Evolutionary conservation across 2,113 vertebrate species (phyloP).

Genomic region (Serinus canaria): DNA sequence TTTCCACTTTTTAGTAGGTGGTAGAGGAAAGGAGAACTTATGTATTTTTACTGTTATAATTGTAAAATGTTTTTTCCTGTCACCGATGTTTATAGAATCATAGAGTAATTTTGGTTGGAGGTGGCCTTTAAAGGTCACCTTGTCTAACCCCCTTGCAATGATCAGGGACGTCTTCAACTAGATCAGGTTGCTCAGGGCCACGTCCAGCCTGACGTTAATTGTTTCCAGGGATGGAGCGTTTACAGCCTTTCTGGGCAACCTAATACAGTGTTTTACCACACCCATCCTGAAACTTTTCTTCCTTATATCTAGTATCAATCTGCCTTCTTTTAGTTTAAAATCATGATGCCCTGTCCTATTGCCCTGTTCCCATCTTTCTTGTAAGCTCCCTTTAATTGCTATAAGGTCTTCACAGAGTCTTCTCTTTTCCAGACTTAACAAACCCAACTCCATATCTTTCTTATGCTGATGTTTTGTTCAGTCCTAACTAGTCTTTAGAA

Average conservation of each 20-base stretch:
- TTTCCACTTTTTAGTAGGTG: not conserved
- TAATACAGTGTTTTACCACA: not conserved
- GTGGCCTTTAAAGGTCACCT: not conserved
- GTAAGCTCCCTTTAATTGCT: not conserved
- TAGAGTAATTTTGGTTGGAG: not conserved
- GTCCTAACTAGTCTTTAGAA: not conserved
- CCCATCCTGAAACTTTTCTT: not conserved
- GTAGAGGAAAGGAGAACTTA: not conserved
- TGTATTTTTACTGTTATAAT: not conserved
- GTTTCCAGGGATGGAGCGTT: not conserved
- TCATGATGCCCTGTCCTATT: not conserved
- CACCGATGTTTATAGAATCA: not conserved
- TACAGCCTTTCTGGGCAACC: not conserved
- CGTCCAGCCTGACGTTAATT: rapidly evolving
- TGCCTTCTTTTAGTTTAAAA: not conserved
- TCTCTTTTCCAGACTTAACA: not conserved
- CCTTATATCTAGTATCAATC: not conserved
- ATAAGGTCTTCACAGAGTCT: not conserved
- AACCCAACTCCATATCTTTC: not conserved
- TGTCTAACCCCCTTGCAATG: not conserved
- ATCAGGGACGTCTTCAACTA: not conserved
- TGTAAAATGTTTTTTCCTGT: not conserved
- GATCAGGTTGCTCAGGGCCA: not conserved
- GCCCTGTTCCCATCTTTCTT: not conserved
- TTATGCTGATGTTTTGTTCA: not conserved